Conservation (phyloP, 2,888 invertebrate genomes). For the Hypselothyrea guttata region DNA sequence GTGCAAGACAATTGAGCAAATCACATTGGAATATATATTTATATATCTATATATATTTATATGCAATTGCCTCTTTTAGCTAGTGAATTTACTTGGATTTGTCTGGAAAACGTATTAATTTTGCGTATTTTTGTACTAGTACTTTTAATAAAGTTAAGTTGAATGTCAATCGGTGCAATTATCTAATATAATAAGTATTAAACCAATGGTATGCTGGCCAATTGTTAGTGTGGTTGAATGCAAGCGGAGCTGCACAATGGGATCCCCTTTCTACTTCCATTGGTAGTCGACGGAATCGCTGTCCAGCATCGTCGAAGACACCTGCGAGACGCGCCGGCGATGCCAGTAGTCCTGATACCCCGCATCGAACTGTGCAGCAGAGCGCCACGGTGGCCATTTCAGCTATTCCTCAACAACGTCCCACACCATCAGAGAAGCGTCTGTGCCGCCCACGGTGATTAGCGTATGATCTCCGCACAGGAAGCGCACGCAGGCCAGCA, state of each 20-base stretch:
- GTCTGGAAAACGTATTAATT: slow-evolving; percentile 37
- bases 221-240: slow-evolving; percentile 46
- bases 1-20: slow-evolving; percentile 16
- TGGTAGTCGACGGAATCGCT: slow-evolving; percentile 81
- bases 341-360: slow-evolving; percentile 80
- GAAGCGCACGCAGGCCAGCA: slow-evolving; percentile 91
- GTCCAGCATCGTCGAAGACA: slow-evolving; percentile 80
- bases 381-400: slow-evolving; percentile 82
- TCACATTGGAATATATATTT: slow-evolving; percentile 1
- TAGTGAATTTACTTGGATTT: slow-evolving; percentile 36
- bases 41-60: background rate
- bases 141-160: slow-evolving; percentile 12
- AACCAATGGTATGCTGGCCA: slow-evolving; percentile 58
- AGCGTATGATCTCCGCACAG: slow-evolving; percentile 93
- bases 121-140: slow-evolving; percentile 12
- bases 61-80: slow-evolving; percentile 6
- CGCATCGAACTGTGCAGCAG: slow-evolving; percentile 72
- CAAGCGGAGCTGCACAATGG: slow-evolving; percentile 48
- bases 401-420: slow-evolving; percentile 86
- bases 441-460: slow-evolving; percentile 92
- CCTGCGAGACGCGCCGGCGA: slow-evolving; percentile 79
- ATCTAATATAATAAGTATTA: slow-evolving; percentile 60
- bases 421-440: slow-evolving; percentile 96
- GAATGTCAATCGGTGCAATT: slow-evolving; percentile 47
- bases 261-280: slow-evolving; percentile 34